These are phyloP conservation scores for Henricia sp. DNA, from an alignment of 53 echinoderm and acorn worm genomes.

Conservation along the genomic window DNA sequence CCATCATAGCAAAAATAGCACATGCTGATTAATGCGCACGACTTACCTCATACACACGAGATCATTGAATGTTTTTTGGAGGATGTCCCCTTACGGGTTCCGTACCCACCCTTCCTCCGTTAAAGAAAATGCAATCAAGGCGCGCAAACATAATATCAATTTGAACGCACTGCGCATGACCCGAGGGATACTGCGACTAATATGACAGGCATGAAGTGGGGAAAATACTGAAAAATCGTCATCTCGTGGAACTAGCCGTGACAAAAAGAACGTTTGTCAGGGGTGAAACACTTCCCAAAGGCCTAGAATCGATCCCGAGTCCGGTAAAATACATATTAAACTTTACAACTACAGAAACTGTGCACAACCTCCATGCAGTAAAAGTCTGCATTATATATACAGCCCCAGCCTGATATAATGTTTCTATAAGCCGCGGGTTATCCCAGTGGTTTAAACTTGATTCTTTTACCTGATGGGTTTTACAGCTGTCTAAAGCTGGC, in stretches of 20 bases:
- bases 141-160: too few species aligned
- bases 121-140: too few species aligned
- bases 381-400: too few species aligned
- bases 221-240: background rate
- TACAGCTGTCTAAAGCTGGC: constrained; percentile 11
- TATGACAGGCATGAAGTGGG: background rate
- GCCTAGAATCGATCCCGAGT: background rate
- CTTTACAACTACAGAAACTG: background rate
- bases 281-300: background rate
- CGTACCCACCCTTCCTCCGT: too few species aligned
- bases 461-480: constrained; percentile 35
- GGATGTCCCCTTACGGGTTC: too few species aligned
- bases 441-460: constrained; percentile 45
- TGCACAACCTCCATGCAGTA: background rate
- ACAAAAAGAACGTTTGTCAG: background rate
- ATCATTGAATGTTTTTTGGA: too few species aligned
- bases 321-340: background rate
- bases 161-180: too few species aligned
- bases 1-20: too few species aligned
- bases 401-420: constrained; percentile 4
- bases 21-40: too few species aligned
- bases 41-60: too few species aligned
- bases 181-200: background rate
- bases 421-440: background rate
- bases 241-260: background rate